Percentiles rank a stretch among this genome's conserved stretches.
Evolutionary conservation across 2,113 vertebrate genomes (phyloP).

Genomic region (Seriola rivoliana): DNA sequence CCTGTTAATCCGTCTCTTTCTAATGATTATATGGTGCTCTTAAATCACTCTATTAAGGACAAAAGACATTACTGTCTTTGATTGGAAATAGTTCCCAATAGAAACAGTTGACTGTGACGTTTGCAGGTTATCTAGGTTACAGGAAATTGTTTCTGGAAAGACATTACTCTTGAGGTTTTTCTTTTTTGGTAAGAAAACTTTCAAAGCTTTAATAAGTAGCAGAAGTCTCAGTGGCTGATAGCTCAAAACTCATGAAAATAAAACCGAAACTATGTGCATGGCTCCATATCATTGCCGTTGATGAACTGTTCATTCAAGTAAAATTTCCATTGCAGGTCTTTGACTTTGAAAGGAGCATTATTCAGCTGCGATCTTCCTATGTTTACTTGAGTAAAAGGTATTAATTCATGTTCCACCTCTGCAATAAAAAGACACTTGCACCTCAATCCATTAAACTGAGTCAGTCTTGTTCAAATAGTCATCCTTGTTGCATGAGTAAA

Average conservation of each 20-base stretch:
- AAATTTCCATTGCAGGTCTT: background rate
- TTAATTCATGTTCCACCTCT: background rate
- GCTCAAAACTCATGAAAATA: background rate
- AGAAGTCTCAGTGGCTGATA: background rate
- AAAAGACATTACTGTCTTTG: background rate
- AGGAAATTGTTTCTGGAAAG: constrained; percentile 2
- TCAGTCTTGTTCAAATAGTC: background rate
- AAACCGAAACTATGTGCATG: background rate
- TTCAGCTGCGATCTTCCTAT: background rate
- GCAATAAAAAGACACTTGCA: background rate
- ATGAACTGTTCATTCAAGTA: background rate
- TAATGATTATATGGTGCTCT: no score
- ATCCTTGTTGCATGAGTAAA: background rate
- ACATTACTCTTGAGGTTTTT: background rate
- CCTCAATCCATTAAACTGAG: background rate
- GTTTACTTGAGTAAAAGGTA: background rate
- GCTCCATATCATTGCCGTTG: background rate
- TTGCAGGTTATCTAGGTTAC: background rate
- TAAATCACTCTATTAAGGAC: background rate
- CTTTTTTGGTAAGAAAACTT: background rate
- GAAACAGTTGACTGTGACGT: no score
- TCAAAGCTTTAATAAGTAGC: background rate
- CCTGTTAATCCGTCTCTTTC: no score
- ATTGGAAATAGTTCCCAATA: background rate
- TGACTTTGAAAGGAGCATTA: background rate